Evolutionary conservation across 2,797 vertebrate species (phyloP).

Genomic region (Falco biarmicus): DNA sequence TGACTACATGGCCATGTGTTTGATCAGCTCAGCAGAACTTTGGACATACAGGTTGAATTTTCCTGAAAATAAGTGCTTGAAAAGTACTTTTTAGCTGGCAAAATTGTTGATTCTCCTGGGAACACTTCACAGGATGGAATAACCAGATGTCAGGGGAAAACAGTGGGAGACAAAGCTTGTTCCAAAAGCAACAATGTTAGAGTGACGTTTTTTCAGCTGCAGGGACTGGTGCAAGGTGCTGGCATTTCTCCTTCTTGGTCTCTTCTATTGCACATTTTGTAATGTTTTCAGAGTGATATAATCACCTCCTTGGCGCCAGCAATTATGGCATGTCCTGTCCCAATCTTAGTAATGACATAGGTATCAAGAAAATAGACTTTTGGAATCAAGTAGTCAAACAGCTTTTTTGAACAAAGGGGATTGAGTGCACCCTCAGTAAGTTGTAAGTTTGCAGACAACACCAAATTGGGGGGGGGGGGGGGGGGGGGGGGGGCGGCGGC

Average conservation of each 20-base stretch:
- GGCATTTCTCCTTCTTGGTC: not conserved
- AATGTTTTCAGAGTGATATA: not conserved
- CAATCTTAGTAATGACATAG: not conserved
- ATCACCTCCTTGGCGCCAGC: not conserved
- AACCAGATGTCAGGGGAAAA: not conserved
- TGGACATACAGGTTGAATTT: not conserved
- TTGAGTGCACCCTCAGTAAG: too few relatives aligned
- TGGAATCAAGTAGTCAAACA: not conserved
- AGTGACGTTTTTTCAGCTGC: not conserved
- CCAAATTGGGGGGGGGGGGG: too few relatives aligned
- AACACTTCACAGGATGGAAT: not conserved
- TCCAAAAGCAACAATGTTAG: not conserved
- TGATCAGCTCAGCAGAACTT: not conserved
- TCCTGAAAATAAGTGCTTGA: not conserved
- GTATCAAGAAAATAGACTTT: not conserved
- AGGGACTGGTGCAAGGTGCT: not conserved
- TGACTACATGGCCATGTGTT: fast-evolving
- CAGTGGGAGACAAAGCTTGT: not conserved
- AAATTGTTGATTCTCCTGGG: not conserved
- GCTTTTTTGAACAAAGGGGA: not conserved
- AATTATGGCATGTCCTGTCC: not conserved
- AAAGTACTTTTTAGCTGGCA: not conserved
- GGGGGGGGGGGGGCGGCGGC: too few relatives aligned
- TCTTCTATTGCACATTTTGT: not conserved
- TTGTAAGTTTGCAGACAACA: too few relatives aligned